Conservation (phyloP, 1,140 invertebrate genomes). For the Camponotus floridanus region DNA sequence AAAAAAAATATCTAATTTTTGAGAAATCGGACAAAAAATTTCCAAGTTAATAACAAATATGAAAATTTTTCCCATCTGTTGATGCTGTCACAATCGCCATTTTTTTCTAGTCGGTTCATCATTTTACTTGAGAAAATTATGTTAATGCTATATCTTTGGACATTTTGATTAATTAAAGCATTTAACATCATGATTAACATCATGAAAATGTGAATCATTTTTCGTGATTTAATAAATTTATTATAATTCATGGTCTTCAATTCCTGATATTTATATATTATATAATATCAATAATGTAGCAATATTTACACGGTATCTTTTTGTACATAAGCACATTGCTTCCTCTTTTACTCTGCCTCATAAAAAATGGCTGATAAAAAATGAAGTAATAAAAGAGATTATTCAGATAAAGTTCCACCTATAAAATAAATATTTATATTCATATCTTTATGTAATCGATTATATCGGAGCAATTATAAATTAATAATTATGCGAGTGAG, state of each 20-base stretch:
- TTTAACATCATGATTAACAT: slow-evolving; percentile 91
- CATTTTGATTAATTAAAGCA: slow-evolving; percentile 89
- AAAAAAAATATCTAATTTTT: background rate
- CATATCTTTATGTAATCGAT: too few species aligned
- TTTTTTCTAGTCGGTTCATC: slow-evolving; percentile 90
- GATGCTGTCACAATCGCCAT: slow-evolving; percentile 97
- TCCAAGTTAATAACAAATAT: background rate
- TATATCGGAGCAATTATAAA: too few species aligned
- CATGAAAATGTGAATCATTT: slow-evolving; percentile 73
- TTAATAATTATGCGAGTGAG: too few species aligned
- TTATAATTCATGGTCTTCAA: background rate
- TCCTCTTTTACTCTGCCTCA: too few species aligned
- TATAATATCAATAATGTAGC: background rate
- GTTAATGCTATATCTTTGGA: slow-evolving; percentile 64
- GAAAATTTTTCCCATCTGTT: slow-evolving; percentile 91
- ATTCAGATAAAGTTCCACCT: too few species aligned
- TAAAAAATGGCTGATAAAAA: too few species aligned
- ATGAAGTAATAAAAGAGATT: too few species aligned
- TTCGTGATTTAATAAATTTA: background rate
- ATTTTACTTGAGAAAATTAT: slow-evolving; percentile 58
- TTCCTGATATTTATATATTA: background rate
- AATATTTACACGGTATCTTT: too few species aligned
- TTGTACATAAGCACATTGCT: too few species aligned
- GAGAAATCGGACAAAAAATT: background rate
- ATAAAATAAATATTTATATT: too few species aligned